Base-by-base conservation (phyloP, 2,113 vertebrate species). In the Pagrus major region DNA sequence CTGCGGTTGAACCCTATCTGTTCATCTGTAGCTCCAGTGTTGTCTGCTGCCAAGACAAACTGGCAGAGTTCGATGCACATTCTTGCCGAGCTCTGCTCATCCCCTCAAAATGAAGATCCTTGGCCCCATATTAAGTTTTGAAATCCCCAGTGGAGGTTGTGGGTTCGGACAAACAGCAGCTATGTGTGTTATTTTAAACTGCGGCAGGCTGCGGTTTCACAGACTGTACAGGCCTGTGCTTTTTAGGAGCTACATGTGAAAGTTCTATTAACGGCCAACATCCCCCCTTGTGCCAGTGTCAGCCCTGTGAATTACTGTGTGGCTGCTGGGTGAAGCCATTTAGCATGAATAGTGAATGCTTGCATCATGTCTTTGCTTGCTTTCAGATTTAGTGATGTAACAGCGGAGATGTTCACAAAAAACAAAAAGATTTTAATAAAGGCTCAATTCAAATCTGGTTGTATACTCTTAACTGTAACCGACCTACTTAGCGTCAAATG, bases 91-190 rank as follows among this genome's bases (percentile, higher is more conserved):
- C 70, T 58, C 66, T 78, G 76, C 60, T 94, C 87, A 94, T 94
- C 91, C 93, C 64, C 49, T 92, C 76, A 76, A 94, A 94, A 94
- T 93, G 91, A 94, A 88, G 71, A 74, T 29, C 35, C 71, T 60
- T 37, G 2, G 59, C 51, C 58, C 39, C 55, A 55, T 83, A 86
- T 75, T 79, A 86, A 85, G 82, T 90, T 83, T 69, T 85, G 60
- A 83, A 83, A 80, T 75, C 81, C 83, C 49, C 39, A 21, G 49
- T 41, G 74, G 69, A 76, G 74, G 71, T 54, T 82, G 63, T 67
- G 77, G 81, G 70, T 80, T 79, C 37, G 29, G 55, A 83, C 47
- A 78, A 86, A 89, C 23, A 0, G 31, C 37, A 65, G 73, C 51
- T 46, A 41, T 68, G 75, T 72, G 67, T 66, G 55, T 87, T 80